Evolutionary conservation across 2,888 invertebrate species (phyloP), one percentile per base, ranked within the genome.

Genomic region (Leptogaster cylindrica): DNA sequence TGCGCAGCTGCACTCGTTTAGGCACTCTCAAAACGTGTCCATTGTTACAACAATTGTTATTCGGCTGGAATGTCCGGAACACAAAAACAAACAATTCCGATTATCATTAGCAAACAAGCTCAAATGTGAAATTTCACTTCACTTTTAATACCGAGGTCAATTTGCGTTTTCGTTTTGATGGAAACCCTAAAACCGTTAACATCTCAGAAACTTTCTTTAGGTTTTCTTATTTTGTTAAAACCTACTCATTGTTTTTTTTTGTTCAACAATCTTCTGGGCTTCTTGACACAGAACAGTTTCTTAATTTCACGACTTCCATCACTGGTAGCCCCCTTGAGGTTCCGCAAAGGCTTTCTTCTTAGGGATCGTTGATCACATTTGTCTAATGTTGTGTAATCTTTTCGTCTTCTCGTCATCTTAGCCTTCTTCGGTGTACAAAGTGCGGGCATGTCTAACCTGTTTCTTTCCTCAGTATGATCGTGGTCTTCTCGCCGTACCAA

Each of bases 91-190:
- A 41, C 16, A 41, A 41, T 39, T 39, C 14, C 14, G 5, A 7
- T 39, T 8, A 50, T 36, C 23, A 36, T 36, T 55, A 36, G 52
- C 18, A 18, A 55, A 36, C 18, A 36, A 55, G 55, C 33, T 36
- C 55, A 55, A 36, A 55, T 39, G 31, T 55, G 55, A 55, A 55
- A 55, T 55, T 55, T 55, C 55, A 55, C 55, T 55, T 55, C 55
- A 23, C 55, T 55, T 55, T 55, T 55, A 55, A 55, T 55, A 39
- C 39, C 55, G 55, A 55, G 55, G 55, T 36, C 55, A 55, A 20
- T n/a, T 55, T 55, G 36, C 23, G 55, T 55, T 55, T 55, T 36
- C 36, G 27, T 55, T 41, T 20, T 18, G 23, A 20, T 25, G 55
- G 39, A 55, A 36, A 55, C 20, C 55, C 10, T 31, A 31, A 55